These are phyloP conservation scores for Euplagia quadripunctaria DNA, from an alignment of 2,888 invertebrate genomes.

Conservation along the genomic window DNA sequence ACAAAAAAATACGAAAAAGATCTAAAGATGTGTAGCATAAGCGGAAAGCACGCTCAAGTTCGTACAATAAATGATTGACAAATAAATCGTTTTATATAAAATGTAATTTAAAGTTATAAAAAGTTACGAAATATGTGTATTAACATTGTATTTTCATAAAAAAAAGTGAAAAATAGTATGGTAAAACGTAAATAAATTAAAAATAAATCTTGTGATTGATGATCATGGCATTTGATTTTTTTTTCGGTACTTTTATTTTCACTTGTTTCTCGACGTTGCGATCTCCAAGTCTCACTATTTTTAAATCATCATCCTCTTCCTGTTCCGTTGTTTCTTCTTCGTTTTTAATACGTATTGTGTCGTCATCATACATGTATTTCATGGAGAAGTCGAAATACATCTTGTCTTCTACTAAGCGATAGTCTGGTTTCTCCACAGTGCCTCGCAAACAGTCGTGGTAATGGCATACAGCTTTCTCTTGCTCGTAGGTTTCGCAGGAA, in stretches of 20 bases:
- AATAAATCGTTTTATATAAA: not conserved
- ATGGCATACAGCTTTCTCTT: constrained; percentile 87
- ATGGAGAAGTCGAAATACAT: constrained; percentile 78
- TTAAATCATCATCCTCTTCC: constrained; percentile 25
- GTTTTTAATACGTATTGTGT: constrained; percentile 28
- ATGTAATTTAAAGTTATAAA: not conserved
- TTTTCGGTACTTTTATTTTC: constrained; percentile 61
- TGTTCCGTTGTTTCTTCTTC: constrained; percentile 33
- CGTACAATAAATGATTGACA: no score
- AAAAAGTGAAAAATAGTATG: constrained; percentile 7
- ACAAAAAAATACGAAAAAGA: no score
- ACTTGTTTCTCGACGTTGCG: constrained; percentile 46
- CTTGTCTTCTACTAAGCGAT: constrained; percentile 80
- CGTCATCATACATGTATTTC: constrained; percentile 70
- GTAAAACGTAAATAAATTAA: constrained; percentile 50
- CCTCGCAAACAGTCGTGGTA: constrained; percentile 88
- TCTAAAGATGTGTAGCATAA: no score
- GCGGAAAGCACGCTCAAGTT: no score
- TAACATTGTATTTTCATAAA: not conserved
- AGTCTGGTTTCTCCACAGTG: constrained; percentile 77
- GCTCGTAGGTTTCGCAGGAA: constrained; percentile 88
- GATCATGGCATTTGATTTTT: constrained; percentile 80
- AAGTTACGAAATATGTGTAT: not conserved
- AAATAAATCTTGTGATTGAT: constrained; percentile 85
- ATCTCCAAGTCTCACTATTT: constrained; percentile 41